Base-by-base conservation (phyloP, 2,797 vertebrate genomes). In the Amniataba percoides region DNA sequence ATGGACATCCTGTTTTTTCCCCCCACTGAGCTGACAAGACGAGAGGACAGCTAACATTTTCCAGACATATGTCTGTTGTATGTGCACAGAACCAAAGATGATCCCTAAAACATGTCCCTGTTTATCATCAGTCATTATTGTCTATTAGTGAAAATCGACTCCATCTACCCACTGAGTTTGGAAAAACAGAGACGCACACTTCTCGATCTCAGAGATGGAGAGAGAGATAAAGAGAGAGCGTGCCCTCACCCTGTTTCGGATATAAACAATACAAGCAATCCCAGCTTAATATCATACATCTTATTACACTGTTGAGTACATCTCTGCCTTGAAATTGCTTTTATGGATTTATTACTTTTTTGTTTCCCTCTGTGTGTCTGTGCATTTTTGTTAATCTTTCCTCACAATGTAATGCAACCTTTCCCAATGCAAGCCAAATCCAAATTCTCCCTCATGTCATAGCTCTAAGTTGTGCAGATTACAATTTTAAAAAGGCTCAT, bases 231-330 rank as follows among this genome's bases (percentile, higher is more conserved):
- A 82, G 60, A 76, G 34, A 74, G 71, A 79, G 40, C 69, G 10
- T 71, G 69, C 18, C 53, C 74, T 82, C 77, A 73, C 52, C 55
- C 55, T 66, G 31, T 78, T 61, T 40, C 5, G 3, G 74, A 86
- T 63, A 63, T 61, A 77, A 81, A 88, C 87, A 86, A 80, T 80
- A 87, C 70, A 73, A 87, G 77, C 87, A 60, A 87, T 89, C 88
- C 86, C 85, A 86, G 78, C 72, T 87, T 84, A 90, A 90, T 93
- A 91, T 89, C 84, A 73, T 72, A 81, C 76, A 79, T 83, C 81
- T 87, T 88, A 89, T 92, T 90, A 84, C 74, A 75, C 49, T 73
- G 59, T 64, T 78, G 71, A 77, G 46, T 76, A 78, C 60, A 82
- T 69, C 67, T 65, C 66, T 84, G 66, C 61, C 61, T 78, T 75